A percentile compares a stretch with the other conserved stretches of the same genome.
These are phyloP conservation scores for Ptilodon capucinus DNA, from an alignment of 2,888 invertebrate species.

Conservation along the genomic window DNA sequence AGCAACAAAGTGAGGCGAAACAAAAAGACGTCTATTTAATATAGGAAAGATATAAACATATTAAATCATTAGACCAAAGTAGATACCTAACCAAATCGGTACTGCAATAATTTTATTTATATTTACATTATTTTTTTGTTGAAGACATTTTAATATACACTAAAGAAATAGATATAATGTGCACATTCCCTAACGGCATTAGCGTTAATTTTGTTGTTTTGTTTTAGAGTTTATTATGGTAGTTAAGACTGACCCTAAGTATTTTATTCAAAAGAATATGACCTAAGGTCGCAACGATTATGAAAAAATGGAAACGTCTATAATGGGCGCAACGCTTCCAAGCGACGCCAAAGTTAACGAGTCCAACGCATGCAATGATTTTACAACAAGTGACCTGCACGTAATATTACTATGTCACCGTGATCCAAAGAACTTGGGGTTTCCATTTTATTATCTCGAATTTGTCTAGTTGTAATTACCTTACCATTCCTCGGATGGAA, in stretches of 20 bases:
- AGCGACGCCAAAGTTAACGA: slow-evolving; percentile 10
- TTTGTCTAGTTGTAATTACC: slow-evolving; percentile 70
- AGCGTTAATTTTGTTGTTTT: slow-evolving; percentile 75
- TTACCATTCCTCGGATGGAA: slow-evolving; percentile 73
- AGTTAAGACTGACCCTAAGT: slow-evolving; percentile 80
- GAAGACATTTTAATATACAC: slow-evolving; percentile 72
- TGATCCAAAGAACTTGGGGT: slow-evolving; percentile 27
- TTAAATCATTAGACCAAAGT: slow-evolving; percentile 70
- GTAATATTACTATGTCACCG: not conserved
- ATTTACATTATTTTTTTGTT: slow-evolving; percentile 68
- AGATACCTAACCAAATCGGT: slow-evolving; percentile 79
- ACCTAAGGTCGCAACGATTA: slow-evolving; percentile 48
- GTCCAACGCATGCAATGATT: not conserved
- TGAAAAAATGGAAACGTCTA: slow-evolving; percentile 27
- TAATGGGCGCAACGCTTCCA: slow-evolving; percentile 13
- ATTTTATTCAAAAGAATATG: slow-evolving; percentile 60
- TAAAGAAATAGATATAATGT: slow-evolving; percentile 69
- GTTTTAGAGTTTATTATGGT: slow-evolving; percentile 77
- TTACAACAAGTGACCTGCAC: not conserved
- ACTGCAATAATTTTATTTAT: slow-evolving; percentile 78
- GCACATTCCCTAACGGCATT: slow-evolving; percentile 80
- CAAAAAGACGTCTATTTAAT: slow-evolving; percentile 66
- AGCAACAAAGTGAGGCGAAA: slow-evolving; percentile 73
- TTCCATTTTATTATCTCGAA: slow-evolving; percentile 65
- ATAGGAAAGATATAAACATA: slow-evolving; percentile 17